These are phyloP conservation scores for Onychomys arenicola DNA, from an alignment of 2,797 vertebrate genomes.

Conservation along the genomic window DNA sequence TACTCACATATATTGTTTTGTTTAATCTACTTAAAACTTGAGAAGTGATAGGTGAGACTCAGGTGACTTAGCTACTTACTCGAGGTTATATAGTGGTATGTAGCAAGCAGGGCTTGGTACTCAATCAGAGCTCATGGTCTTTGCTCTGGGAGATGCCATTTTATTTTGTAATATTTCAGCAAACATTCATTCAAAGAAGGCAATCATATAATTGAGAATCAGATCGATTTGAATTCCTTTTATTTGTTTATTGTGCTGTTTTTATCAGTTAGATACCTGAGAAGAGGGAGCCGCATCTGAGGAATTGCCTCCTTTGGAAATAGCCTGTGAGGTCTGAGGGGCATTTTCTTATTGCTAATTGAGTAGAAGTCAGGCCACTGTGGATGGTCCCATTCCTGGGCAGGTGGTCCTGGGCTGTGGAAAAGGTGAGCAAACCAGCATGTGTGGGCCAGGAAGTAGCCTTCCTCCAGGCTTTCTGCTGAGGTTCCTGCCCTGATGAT, in stretches of 20 bases:
- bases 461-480: not conserved
- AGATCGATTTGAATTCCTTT: not conserved
- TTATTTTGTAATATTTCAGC: conserved; percentile 9
- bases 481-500: not conserved
- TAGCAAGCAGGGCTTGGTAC: conserved; percentile 34
- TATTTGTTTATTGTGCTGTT: not conserved
- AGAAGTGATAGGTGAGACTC: not conserved
- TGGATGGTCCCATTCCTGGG: too few species aligned
- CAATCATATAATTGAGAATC: not conserved
- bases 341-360: not conserved
- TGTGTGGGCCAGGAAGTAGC: not conserved
- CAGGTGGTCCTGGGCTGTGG: too few species aligned
- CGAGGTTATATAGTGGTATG: not conserved
- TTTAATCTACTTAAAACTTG: conserved; percentile 53
- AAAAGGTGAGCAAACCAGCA: not conserved
- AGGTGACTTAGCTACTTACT: conserved; percentile 24
- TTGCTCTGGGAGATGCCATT: not conserved
- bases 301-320: not conserved
- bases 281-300: not conserved
- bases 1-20: conserved; percentile 8
- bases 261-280: not conserved
- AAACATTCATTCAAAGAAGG: conserved; percentile 16
- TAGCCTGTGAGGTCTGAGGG: not conserved
- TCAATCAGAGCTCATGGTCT: not conserved
- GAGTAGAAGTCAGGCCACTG: too few species aligned